Evolutionary conservation across 2,113 vertebrate species (phyloP), one percentile per base, ranked within the genome.

Genomic region (Oxyura jamaicensis): DNA sequence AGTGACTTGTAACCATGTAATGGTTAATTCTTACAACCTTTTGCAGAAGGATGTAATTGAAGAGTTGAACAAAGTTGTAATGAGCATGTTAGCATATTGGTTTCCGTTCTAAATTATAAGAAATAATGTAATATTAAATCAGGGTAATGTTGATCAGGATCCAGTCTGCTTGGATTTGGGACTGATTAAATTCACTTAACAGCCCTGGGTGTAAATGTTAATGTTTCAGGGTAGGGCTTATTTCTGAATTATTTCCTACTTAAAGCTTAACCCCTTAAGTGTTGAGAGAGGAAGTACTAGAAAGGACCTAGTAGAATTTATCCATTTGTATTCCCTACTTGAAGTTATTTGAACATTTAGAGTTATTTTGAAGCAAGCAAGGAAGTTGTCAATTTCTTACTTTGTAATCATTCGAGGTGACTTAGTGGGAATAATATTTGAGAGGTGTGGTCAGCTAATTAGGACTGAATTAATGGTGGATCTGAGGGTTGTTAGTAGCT

Each of bases 1-100:
- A 95, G 90, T 86, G 69, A 72, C 68, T 96, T 95, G 91, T 81
- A 95, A 88, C 86, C 83, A 90, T 83, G 55, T 96, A 94, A 80
- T 73, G 59, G 79, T 96, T 95, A 93, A 95, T 91, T 94, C 76
- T 86, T 78, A 78, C 48, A 94, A 15, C 83, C 79, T 91, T 55
- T 25, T 95, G 60, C 48, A 65, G 72, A 25, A 83, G 52, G 48
- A 42, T 63, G 39, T 90, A 95, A 86, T 74, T 89, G 81, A 72
- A 80, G 85, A 86, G 60, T 90, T 96, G 76, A 91, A 65, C 59
- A 52, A 93, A 95, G 93, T 96, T 93, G 73, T 95, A 91, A 90
- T 59, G 88, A 88, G 56, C 8, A 0, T 81, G 72, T 87, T 90
- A 83, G 72, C 76, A 53, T 80, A 78, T 48, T 83, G 79, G 69